Base-by-base conservation (phyloP, 2,888 invertebrate genomes). In the Nomada lathburiana region DNA sequence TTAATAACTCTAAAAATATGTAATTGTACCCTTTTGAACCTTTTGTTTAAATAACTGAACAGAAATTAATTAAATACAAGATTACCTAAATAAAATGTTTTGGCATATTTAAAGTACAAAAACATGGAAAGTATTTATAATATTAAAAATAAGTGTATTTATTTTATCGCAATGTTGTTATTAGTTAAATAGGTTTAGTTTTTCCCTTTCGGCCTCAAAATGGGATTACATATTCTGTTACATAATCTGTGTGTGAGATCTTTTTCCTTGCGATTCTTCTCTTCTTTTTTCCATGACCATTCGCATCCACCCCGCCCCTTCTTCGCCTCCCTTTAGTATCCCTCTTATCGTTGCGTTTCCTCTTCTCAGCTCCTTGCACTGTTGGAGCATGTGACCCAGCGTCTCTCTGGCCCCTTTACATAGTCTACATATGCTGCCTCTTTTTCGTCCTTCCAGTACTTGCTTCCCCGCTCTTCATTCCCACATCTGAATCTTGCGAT, bases 401-500 rank as follows among this genome's bases (percentile, higher is more conserved):
- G 67, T 67, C 53, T 57, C 20, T 16, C 55, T 55, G 10, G 10
- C 16, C 2, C 18, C 42, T 18, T 7, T 29, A 3, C 29, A 29
- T 7, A 7, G 29, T 29, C 29, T 29, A 7, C 29, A 29, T 7
- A 29, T 7, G 7, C 29, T 29, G 29, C 5, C 7, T 5, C 29
- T 29, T 7, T 29, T 29, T 29, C 29, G 29, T 5, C 29, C 7
- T 29, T 29, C 29, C 7, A 29, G 29, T 29, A 29, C 29, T 0
- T 29, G 7, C 29, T 29, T 5, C 71, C 11, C 16, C 29, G n/a
- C 23, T 42, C 52, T 7, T 53, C 11, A 42, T 67, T 59, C 13
- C 59, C 65, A 9, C 57, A 74, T 16, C 65, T 74, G 47, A 59
- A 74, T 13, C 57, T 44, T 42, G 64, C 64, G 16, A 55, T 63